A percentile compares a stretch with the other conserved stretches of the same genome.
These are phyloP conservation scores for Alethe diademata DNA, from an alignment of 2,113 vertebrate genomes.

Conservation along the genomic window DNA sequence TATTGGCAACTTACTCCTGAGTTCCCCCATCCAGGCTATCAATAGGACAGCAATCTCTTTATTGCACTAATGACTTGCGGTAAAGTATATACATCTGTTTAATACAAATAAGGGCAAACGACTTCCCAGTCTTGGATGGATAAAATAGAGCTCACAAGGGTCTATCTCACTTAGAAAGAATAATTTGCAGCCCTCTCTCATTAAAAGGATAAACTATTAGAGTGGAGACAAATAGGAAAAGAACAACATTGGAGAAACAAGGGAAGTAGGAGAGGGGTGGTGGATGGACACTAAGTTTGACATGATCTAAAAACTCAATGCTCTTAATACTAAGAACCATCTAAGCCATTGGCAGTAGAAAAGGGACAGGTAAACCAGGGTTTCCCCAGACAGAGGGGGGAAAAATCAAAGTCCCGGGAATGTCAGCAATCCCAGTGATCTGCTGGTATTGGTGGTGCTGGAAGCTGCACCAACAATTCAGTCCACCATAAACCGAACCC, in stretches of 20 bases:
- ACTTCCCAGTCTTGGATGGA: constrained; percentile 38
- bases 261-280: not conserved
- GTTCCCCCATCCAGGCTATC: constrained; percentile 22
- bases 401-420: not conserved
- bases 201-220: constrained; percentile 9
- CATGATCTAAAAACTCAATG: not conserved
- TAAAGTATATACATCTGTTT: constrained; percentile 58
- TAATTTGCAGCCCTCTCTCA: constrained; percentile 17
- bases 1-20: constrained; percentile 60
- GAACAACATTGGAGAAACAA: not conserved
- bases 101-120: constrained; percentile 63
- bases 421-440: not conserved
- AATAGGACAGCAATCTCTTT: constrained; percentile 55
- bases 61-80: constrained; percentile 59
- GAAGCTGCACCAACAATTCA: not conserved
- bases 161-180: constrained; percentile 25
- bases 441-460: not conserved
- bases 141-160: constrained; percentile 32
- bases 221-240: not conserved
- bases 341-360: not conserved
- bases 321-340: not conserved
- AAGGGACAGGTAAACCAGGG: not conserved
- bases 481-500: not conserved
- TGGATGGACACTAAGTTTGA: not conserved
- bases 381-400: not conserved